Evolutionary conservation across 1,140 invertebrate genomes (phyloP).

Genomic region (Bombus pyrosoma): DNA sequence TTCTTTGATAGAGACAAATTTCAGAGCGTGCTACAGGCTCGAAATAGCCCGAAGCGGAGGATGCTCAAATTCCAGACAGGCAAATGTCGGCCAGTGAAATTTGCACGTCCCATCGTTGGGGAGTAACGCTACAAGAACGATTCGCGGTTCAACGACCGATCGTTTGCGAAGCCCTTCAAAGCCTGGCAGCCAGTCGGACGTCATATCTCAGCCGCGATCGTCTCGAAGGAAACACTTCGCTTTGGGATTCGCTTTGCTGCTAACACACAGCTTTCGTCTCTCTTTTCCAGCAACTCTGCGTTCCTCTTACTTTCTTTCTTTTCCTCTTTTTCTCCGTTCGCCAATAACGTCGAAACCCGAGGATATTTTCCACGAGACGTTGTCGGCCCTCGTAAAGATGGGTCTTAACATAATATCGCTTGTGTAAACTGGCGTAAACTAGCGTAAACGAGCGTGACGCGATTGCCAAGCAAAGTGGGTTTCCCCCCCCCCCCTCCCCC

Average conservation of each 20-base stretch:
- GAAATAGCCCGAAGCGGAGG: neutral
- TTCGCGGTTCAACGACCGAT: conserved; percentile 53
- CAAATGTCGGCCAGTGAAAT: conserved; percentile 22
- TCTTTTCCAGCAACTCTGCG: neutral
- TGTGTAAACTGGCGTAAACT: conserved; percentile 48
- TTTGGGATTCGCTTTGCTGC: conserved; percentile 17
- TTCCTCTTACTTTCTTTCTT: neutral
- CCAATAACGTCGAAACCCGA: conserved; percentile 15
- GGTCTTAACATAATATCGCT: conserved; percentile 43
- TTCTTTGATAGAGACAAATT: neutral
- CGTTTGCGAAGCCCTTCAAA: conserved; percentile 50
- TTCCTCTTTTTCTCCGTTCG: neutral
- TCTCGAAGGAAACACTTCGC: conserved; percentile 36
- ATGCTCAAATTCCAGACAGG: conserved; percentile 2
- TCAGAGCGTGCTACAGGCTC: neutral
- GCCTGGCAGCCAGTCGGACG: conserved; percentile 41
- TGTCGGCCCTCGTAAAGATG: conserved; percentile 23
- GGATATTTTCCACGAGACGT: neutral
- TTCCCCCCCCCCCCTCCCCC: too few relatives aligned
- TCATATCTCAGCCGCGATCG: conserved; percentile 48
- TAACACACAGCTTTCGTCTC: neutral
- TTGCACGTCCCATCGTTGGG: neutral
- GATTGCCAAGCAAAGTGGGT: conserved; percentile 8
- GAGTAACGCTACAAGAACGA: conserved; percentile 28
- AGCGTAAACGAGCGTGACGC: conserved; percentile 54